Evolutionary conservation across 2,797 vertebrate species (phyloP), one percentile per base, ranked within the genome.

Genomic region (Micropoecilia bifurca): DNA sequence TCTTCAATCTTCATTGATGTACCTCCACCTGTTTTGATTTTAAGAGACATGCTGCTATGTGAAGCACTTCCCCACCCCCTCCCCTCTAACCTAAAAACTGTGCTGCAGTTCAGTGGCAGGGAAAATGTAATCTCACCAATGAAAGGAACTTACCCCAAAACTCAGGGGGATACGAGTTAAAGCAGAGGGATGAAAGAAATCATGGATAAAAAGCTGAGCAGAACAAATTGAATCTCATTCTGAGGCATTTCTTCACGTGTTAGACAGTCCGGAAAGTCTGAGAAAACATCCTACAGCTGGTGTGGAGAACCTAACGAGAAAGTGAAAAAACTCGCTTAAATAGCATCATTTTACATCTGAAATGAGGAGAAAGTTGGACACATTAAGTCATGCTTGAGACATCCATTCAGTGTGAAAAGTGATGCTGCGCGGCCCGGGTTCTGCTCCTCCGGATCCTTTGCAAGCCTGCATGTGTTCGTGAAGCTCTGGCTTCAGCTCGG

Each of bases 391-490:
- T 3, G 74, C 61, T 41, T 63, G 53, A 80, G 7, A 75, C 46
- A 16, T 82, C 73, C 28, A 0, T 61, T 69, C 48, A 43, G 68
- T 57, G 77, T 75, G 74, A n/a, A 57, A 88, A 80, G 77, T 50
- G 61, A 71, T 53, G 36, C 50, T 73, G 71, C 71, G 25, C 25
- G 14, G 6, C 10, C 12, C 43, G 12, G 43, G 20, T 68, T 68
- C 63, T 68, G 63, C 63, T 41, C 55, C 53, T 79, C 72, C 6
- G 6, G 45, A 78, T 81, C 69, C 77, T 82, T 81, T 85, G 84
- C 76, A 74, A 75, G 75, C 81, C 57, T 84, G 84, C 76, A 59
- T 73, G 79, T 84, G 85, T 83, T 92, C 88, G 80, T 72, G 78
- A 89, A 89, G 79, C 68, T 78, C 48, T 59, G 78, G 53, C 71